phyloP scores from a whole-genome alignment of 1,140 invertebrate genomes.

The Orussus abietinus region DNA sequence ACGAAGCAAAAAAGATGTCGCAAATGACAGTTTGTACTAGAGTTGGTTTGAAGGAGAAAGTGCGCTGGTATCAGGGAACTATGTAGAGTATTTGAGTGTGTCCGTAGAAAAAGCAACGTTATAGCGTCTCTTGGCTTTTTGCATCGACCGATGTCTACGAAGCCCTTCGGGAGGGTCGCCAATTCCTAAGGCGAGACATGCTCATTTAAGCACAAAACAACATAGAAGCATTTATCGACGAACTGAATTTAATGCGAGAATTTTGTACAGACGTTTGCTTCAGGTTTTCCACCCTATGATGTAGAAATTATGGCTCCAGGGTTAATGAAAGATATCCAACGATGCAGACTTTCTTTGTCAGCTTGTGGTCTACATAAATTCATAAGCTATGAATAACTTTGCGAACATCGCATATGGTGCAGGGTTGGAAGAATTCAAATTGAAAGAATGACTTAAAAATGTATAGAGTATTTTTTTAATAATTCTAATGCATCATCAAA shows the following conservation, averaged over 20 bases:
- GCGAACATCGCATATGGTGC: too few relatives aligned
- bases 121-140: not conserved
- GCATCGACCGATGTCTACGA: not conserved
- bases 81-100: not conserved
- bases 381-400: too few relatives aligned
- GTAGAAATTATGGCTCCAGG: too few relatives aligned
- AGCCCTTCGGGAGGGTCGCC: not conserved
- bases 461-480: too few relatives aligned
- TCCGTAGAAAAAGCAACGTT: not conserved
- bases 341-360: too few relatives aligned
- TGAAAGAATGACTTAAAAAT: too few relatives aligned
- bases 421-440: too few relatives aligned
- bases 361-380: too few relatives aligned
- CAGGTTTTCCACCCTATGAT: not conserved
- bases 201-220: not conserved
- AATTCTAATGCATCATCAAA: too few relatives aligned
- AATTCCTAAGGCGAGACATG: not conserved
- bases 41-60: slow-evolving; percentile 37
- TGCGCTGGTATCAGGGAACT: slow-evolving; percentile 50
- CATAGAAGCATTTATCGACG: not conserved
- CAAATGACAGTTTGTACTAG: slow-evolving; percentile 49
- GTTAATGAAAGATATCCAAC: too few relatives aligned
- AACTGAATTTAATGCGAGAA: not conserved
- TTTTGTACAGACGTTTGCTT: not conserved
- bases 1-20: too few relatives aligned